Base-by-base conservation (phyloP, 2,797 vertebrate species). In the Odontamblyopus lacepedii region DNA sequence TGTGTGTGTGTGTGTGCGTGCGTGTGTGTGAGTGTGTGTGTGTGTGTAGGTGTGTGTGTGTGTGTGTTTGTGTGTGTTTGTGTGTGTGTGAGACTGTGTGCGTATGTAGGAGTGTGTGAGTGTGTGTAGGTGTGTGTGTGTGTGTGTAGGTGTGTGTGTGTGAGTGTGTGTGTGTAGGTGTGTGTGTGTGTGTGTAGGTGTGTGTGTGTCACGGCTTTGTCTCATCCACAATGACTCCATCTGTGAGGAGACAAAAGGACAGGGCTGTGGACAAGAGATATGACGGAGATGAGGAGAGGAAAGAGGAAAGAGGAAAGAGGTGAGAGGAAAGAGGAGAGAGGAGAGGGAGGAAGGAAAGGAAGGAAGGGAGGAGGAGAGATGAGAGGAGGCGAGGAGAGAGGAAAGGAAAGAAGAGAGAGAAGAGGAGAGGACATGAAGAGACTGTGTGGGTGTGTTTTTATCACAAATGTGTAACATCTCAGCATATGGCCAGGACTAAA, bases 211-310 rank as follows among this genome's bases (percentile, higher is more conserved):
- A 1, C 32, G 19, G 74, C 82, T 87, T 83, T 89, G 30, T 78
- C 74, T 3, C 1, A 60, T 74, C 12, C 68, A 90, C 90, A 90
- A 85, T 82, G 67, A 81, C 77, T 85, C 87, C 83, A 90, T 84
- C 87, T 91, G 87, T 89, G 88, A 88, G 69, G 0, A 9, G 15
- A 41, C 11, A 92, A 84, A 89, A 89, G 88, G 72, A 79, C 66
- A 69, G 82, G 73, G 79, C 88, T 84, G 87, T 82, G 60, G 75
- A 2, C 75, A 0, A 67, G 81, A 90, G 91, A 91, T 91, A 89
- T 85, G 69, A 59, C 51, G 55, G 64, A 12, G 48, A 50, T 74
- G 35, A 77, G 67, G 83, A 7, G 13, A 7, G n/a, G 19, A 7
- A 12, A 23, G 18, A 18, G 16, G 5, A 18, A 3, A 16, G 13